These are phyloP conservation scores for Aurelia aurita DNA, from an alignment of 30 jellyfish, hydroid and myxozoan genomes.

Conservation along the genomic window DNA sequence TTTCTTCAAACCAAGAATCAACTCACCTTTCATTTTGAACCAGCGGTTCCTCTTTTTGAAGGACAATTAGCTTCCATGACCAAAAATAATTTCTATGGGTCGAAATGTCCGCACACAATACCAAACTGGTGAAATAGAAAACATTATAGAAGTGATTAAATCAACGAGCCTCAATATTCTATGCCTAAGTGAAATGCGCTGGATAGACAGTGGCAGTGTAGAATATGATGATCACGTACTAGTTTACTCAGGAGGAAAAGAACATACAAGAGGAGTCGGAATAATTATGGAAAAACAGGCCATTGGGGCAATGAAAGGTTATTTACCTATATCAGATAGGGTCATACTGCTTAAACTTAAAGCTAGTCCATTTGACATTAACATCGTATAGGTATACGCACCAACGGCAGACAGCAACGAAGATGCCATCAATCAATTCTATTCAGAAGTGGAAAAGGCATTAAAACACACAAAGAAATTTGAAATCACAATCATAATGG, in stretches of 20 bases:
- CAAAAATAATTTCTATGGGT: too few relatives aligned
- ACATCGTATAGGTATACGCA: conserved; percentile 22
- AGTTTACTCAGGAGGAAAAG: not conserved
- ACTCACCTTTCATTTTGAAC: too few relatives aligned
- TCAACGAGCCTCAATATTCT: too few relatives aligned
- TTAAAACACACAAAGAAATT: conserved; percentile 15
- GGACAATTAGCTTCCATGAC: too few relatives aligned
- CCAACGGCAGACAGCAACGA: conserved; percentile 38
- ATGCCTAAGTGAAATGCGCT: too few relatives aligned
- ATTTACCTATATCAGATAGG: conserved; percentile 18
- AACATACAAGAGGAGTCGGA: conserved; percentile 1
- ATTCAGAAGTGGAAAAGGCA: conserved; percentile 7
- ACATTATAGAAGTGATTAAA: too few relatives aligned
- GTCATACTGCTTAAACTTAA: conserved; percentile 12
- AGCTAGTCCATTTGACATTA: conserved; percentile 19
- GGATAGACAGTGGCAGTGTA: too few relatives aligned
- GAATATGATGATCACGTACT: too few relatives aligned
- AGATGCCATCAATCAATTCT: conserved; percentile 22
- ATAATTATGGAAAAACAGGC: not conserved
- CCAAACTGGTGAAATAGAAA: too few relatives aligned
- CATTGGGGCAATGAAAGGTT: not conserved
- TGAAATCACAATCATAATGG: conserved; percentile 36
- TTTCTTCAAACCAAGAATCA: too few relatives aligned
- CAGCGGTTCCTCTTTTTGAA: too few relatives aligned
- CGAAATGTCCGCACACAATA: too few relatives aligned